Base-by-base conservation (phyloP, 2,888 invertebrate species). In the Agriopis leucophaearia region DNA sequence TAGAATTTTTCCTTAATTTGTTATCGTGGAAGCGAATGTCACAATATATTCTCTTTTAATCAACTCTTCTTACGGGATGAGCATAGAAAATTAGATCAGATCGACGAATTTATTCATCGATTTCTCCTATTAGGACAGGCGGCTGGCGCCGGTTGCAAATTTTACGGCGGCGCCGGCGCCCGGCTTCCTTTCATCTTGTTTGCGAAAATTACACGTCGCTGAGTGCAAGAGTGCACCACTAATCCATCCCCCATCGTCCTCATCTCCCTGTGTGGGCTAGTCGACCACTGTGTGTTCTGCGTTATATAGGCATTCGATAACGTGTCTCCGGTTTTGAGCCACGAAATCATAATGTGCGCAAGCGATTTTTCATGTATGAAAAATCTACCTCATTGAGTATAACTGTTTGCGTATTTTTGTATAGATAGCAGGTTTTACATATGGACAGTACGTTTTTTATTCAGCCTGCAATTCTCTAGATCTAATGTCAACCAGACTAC, bases 171-270 rank as follows among this genome's bases (percentile, higher is more conserved):
- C 5, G 27, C 27, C 27, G 27, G 78, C 82, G 80, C 79, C 78
- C 38, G 51, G 38, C 80, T 80, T 57, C 71, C 78, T 82, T 82
- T 81, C 78, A 82, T 81, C 77, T 88, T 89, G 88, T 90, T 90
- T 90, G 88, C 85, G 86, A 88, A 87, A 89, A 89, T 90, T 88
- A 89, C 90, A 90, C 90, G 88, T 89, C 85, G 82, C 78, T 73
- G 76, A 78, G 79, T 74, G 79, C 79, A 74, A 72, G 76, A 78
- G 79, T 74, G 79, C 79, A 74, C 79, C 77, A 69, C 75, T 78
- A 75, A 72, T 71, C 74, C 74, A 69, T 38, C 71, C 73, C 69
- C 71, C 70, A 68, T 69, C 67, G 72, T 66, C 70, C 71, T 72
- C 70, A 65, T 73, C 68, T 74, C 72, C 74, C 71, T 69, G 69